Evolutionary conservation across 2,797 vertebrate genomes (phyloP).

Genomic region (Chromis chromis): DNA sequence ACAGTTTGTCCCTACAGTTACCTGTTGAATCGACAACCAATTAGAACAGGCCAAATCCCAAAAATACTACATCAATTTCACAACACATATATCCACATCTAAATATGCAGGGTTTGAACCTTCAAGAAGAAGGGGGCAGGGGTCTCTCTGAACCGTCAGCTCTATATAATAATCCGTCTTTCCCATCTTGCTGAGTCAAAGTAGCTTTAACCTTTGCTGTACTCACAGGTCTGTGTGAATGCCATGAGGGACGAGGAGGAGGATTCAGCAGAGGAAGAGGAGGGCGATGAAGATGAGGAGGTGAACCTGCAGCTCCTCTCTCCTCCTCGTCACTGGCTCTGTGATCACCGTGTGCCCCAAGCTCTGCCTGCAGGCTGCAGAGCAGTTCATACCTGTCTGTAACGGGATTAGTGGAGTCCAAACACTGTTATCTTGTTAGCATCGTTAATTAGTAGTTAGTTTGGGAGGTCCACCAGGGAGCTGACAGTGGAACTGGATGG

Average conservation of each 20-base stretch:
- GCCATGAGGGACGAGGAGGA: conserved; percentile 40
- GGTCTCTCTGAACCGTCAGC: background rate
- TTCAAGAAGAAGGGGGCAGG: background rate
- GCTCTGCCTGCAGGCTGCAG: conserved; percentile 46
- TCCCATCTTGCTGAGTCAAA: background rate
- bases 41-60: background rate
- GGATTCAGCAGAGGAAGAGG: conserved; percentile 31
- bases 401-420: conserved; percentile 69
- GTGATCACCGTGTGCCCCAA: conserved; percentile 23
- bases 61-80: background rate
- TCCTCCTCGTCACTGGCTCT: conserved; percentile 24
- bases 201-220: conserved; percentile 30
- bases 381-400: conserved; percentile 63
- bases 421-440: conserved; percentile 11
- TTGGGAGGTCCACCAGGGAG: background rate
- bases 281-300: conserved; percentile 25
- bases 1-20: background rate
- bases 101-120: conserved; percentile 6
- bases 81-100: background rate
- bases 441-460: background rate
- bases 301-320: conserved; percentile 24
- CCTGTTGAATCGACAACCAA: background rate
- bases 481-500: background rate
- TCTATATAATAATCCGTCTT: background rate
- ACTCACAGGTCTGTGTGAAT: conserved; percentile 53